Evolutionary conservation across 53 echinoderm and acorn worm genomes (phyloP).

Genomic region (Mesocentrotus franciscanus): DNA sequence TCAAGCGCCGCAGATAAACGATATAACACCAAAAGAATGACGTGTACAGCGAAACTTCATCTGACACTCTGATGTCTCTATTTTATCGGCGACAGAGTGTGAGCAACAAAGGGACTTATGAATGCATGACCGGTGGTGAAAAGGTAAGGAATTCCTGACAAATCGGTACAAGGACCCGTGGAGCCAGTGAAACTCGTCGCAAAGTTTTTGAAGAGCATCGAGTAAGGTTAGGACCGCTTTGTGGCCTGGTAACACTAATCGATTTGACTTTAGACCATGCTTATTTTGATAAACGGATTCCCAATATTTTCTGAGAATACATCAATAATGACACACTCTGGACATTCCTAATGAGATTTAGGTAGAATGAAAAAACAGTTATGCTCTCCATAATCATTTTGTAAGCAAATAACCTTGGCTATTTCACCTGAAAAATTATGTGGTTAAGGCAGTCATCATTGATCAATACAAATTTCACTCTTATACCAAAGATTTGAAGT

Average conservation of each 20-base stretch:
- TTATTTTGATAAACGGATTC: background rate
- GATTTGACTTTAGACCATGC: background rate
- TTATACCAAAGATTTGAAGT: background rate
- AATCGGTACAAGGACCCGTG: conserved; percentile 5
- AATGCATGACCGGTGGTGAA: conserved; percentile 14
- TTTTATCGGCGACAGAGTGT: background rate
- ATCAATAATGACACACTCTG: background rate
- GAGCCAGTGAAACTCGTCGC: background rate
- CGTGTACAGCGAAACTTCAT: background rate
- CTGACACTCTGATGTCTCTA: background rate
- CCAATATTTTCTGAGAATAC: background rate
- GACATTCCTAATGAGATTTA: background rate
- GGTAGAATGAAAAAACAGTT: background rate
- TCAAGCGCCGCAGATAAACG: background rate
- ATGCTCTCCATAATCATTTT: background rate
- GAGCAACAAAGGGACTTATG: conserved; percentile 9
- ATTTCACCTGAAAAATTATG: background rate
- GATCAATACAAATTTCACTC: background rate
- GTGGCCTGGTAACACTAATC: background rate
- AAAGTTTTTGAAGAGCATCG: background rate
- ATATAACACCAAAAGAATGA: background rate
- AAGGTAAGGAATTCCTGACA: background rate
- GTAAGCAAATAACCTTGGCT: background rate
- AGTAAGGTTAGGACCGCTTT: background rate
- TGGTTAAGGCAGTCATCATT: background rate